Evolutionary conservation across 2,113 vertebrate genomes (phyloP).

Genomic region (Elachura formosa): DNA sequence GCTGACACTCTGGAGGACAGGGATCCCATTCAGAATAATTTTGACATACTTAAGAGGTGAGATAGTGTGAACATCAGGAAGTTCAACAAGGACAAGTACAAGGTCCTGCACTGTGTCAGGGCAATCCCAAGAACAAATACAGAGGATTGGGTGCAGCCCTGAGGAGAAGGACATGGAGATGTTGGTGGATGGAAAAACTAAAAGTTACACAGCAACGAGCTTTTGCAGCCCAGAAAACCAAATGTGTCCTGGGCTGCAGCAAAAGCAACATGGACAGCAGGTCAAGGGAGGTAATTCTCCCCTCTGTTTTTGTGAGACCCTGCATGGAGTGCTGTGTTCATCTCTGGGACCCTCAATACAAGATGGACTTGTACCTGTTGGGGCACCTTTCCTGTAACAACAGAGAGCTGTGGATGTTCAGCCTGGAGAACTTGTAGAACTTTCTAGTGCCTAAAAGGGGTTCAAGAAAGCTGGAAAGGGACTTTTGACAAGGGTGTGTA

Average conservation of each 20-base stretch:
- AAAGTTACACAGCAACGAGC: neutral
- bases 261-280: rapidly evolving
- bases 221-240: neutral
- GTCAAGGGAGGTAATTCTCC: neutral
- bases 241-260: neutral
- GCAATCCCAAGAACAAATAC: neutral
- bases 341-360: neutral
- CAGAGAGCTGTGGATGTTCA: no score
- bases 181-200: neutral
- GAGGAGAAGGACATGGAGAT: neutral
- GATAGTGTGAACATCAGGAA: neutral
- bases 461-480: neutral
- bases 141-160: neutral
- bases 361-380: neutral
- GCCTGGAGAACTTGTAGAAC: neutral
- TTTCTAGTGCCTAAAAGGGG: neutral
- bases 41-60: neutral
- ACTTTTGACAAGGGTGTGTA: neutral
- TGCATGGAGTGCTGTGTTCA: neutral
- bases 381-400: neutral
- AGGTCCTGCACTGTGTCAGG: neutral
- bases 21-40: neutral
- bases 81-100: neutral
- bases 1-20: neutral
- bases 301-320: neutral